Evolutionary conservation across 2,888 invertebrate genomes (phyloP).

Genomic region (Graphium colonna): DNA sequence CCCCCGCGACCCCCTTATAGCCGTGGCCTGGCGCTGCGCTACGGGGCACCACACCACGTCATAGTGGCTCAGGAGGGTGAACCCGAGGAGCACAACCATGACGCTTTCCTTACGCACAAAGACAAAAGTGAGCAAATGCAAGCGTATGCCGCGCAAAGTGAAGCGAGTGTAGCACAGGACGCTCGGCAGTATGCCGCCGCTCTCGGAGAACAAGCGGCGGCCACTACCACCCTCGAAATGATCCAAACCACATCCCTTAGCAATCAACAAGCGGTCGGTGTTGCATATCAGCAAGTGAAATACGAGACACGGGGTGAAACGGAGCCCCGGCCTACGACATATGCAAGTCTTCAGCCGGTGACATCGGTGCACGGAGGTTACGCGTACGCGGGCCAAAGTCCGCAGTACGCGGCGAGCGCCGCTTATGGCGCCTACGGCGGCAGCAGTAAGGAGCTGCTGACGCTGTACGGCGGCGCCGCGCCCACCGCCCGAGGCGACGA

Average conservation of each 20-base stretch:
- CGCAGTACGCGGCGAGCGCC: slow-evolving; percentile 58
- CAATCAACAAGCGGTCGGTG: slow-evolving; percentile 63
- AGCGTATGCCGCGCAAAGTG: slow-evolving; percentile 41
- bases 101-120: slow-evolving; percentile 53
- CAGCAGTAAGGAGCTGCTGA: slow-evolving; percentile 25
- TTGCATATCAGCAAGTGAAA: slow-evolving; percentile 64
- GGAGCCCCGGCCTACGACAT: slow-evolving; percentile 69
- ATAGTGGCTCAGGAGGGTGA: slow-evolving; percentile 57
- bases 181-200: slow-evolving; percentile 55
- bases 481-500: slow-evolving; percentile 59
- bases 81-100: slow-evolving; percentile 47
- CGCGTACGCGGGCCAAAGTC: slow-evolving; percentile 56
- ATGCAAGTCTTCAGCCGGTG: slow-evolving; percentile 83
- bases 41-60: slow-evolving; percentile 59
- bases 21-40: slow-evolving; percentile 54
- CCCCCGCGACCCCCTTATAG: slow-evolving; percentile 40
- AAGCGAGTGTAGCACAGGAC: slow-evolving; percentile 38
- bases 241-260: slow-evolving; percentile 60
- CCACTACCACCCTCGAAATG: slow-evolving; percentile 57
- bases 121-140: slow-evolving; percentile 51
- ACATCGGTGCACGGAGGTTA: slow-evolving; percentile 71
- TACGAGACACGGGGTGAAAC: slow-evolving; percentile 67
- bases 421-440: slow-evolving; percentile 40
- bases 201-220: slow-evolving; percentile 47
- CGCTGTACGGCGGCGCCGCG: slow-evolving; percentile 35